Conservation (phyloP, 2,888 invertebrate species). For the Limnephilus lunatus region DNA sequence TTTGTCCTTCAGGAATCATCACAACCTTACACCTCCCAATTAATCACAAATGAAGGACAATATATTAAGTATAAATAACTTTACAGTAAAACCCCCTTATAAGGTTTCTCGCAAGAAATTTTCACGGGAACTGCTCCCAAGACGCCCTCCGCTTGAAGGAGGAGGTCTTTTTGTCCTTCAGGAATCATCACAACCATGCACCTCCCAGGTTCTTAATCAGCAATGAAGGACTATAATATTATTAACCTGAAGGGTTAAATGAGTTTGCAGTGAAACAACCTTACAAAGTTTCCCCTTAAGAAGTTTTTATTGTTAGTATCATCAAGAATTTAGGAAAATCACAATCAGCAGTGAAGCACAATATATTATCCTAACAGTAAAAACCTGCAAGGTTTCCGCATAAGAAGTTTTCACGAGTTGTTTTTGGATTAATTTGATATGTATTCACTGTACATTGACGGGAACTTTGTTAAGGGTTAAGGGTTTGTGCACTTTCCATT, state of each 20-base stretch:
- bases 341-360: too few relatives aligned
- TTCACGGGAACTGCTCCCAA: constrained; percentile 17
- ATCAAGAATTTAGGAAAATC: too few relatives aligned
- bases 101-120: neutral
- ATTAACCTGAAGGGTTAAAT: neutral
- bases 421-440: too few relatives aligned
- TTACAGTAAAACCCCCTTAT: neutral
- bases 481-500: too few relatives aligned
- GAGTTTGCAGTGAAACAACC: neutral
- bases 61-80: neutral
- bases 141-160: constrained; percentile 26
- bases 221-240: neutral
- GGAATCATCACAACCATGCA: constrained; percentile 56
- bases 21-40: constrained; percentile 54
- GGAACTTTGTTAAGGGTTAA: too few relatives aligned
- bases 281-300: too few relatives aligned
- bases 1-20: constrained; percentile 30
- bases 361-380: too few relatives aligned
- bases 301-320: too few relatives aligned
- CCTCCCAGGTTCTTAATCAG: constrained; percentile 5
- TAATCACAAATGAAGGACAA: neutral
- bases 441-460: too few relatives aligned
- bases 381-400: too few relatives aligned
- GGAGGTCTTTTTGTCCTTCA: constrained; percentile 26
- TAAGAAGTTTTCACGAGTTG: too few relatives aligned